phyloP scores from a whole-genome alignment of 2,888 invertebrate genomes.

The Eumerus sabulonum region DNA sequence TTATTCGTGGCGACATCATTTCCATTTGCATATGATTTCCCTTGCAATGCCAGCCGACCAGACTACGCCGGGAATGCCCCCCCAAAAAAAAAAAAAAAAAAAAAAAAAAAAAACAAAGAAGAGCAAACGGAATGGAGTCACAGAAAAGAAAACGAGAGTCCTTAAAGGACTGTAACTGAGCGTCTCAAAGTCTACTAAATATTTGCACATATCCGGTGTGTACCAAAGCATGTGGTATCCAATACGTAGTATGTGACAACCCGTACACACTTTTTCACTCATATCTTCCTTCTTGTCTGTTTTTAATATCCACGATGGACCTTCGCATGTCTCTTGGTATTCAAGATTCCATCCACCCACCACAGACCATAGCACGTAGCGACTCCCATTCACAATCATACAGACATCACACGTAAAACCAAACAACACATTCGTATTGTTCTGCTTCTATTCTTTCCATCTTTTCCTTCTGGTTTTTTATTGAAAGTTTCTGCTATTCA shows the following conservation, averaged over 20 bases:
- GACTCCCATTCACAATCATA: constrained; percentile 4
- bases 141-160: constrained; percentile 39
- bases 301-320: constrained; percentile 53
- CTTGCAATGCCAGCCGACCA: constrained; percentile 46
- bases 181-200: constrained; percentile 69
- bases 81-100: constrained; percentile 16
- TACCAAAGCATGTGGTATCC: constrained; percentile 37
- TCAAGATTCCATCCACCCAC: constrained; percentile 13
- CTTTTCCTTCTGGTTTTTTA: constrained; percentile 67
- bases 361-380: constrained; percentile 36
- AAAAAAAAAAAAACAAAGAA: constrained; percentile 22
- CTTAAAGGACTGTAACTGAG: constrained; percentile 64
- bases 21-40: constrained; percentile 66
- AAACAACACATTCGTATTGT: constrained; percentile 40
- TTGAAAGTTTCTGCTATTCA: constrained; percentile 68
- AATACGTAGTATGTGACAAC: constrained; percentile 6
- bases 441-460: constrained; percentile 49
- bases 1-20: constrained; percentile 62
- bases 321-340: constrained; percentile 56
- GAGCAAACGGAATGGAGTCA: too few species aligned
- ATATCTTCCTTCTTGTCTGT: constrained; percentile 40
- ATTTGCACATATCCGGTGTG: constrained; percentile 68
- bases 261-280: constrained; percentile 23
- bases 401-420: neutral
- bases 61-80: constrained; percentile 27